Percentiles rank a stretch among this genome's conserved stretches.
Evolutionary conservation across 2,113 vertebrate genomes (phyloP).

Genomic region (Acinonyx jubatus): DNA sequence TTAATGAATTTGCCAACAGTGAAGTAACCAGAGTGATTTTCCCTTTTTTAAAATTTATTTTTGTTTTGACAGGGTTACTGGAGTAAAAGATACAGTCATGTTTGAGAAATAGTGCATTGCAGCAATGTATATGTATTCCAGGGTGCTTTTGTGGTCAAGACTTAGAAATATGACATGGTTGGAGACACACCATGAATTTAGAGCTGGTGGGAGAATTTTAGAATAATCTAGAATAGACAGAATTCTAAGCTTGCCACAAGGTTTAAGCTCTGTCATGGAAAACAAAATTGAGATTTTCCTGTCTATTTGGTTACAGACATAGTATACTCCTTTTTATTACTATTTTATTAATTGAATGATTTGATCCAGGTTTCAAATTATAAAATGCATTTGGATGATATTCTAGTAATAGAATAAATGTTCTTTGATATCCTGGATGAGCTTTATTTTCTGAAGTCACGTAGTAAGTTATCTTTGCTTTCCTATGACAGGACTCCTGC

Average conservation of each 20-base stretch:
- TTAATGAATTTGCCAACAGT: background rate
- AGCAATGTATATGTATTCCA: background rate
- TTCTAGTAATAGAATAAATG: background rate
- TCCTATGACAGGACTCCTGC: background rate
- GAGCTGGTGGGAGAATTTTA: background rate
- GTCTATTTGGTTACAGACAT: constrained; percentile 24
- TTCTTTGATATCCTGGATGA: background rate
- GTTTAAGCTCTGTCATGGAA: constrained; percentile 29
- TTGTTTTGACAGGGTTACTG: background rate
- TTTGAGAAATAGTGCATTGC: constrained; percentile 31
- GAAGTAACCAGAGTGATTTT: background rate
- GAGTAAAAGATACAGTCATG: background rate
- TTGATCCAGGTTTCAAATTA: constrained; percentile 52
- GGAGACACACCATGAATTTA: constrained; percentile 5
- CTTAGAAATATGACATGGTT: background rate
- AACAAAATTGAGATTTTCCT: background rate
- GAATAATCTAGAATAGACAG: background rate
- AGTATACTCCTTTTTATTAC: background rate
- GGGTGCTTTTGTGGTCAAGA: background rate
- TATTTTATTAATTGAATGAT: constrained; percentile 47
- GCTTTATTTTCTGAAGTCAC: background rate
- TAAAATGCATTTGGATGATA: constrained; percentile 22
- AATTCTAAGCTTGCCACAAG: background rate
- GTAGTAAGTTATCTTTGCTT: constrained; percentile 55
- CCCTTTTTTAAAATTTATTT: background rate